Evolutionary conservation across 2,888 invertebrate species (phyloP).

Genomic region (Hirtodrosophila trivittata): DNA sequence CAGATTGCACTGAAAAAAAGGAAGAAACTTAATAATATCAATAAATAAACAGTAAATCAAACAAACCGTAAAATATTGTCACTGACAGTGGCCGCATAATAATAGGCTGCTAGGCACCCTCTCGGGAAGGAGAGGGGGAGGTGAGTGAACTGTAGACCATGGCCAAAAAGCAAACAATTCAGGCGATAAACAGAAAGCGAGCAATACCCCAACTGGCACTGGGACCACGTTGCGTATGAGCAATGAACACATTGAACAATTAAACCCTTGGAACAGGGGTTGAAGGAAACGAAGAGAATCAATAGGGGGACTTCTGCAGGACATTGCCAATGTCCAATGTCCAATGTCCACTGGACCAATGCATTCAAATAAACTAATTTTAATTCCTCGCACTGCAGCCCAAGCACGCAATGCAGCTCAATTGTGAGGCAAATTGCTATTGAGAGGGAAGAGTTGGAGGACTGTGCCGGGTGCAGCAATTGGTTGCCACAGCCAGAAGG

Average conservation of each 20-base stretch:
- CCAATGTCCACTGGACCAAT: slow-evolving; percentile 46
- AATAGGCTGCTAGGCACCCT: slow-evolving; percentile 34
- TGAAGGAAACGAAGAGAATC: no score
- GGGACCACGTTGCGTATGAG: slow-evolving; percentile 57
- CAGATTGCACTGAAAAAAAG: background rate
- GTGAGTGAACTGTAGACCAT: slow-evolving; percentile 28
- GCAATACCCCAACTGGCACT: slow-evolving; percentile 29
- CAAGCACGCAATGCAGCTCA: slow-evolving; percentile 71
- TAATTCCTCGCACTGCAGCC: slow-evolving; percentile 65
- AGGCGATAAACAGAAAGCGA: slow-evolving; percentile 57
- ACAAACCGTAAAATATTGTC: slow-evolving; percentile 58
- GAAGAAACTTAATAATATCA: slow-evolving; percentile 48
- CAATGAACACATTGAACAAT: slow-evolving; percentile 51
- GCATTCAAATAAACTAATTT: slow-evolving; percentile 75
- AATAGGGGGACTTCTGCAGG: no score
- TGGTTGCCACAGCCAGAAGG: slow-evolving; percentile 10
- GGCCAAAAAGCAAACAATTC: slow-evolving; percentile 53
- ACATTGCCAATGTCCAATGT: slow-evolving; percentile 3
- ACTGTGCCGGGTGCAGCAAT: slow-evolving; percentile 7
- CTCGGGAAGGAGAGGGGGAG: background rate
- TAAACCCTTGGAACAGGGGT: slow-evolving; percentile 19
- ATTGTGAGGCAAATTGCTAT: slow-evolving; percentile 58
- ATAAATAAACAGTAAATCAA: slow-evolving; percentile 61
- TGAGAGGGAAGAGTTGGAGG: background rate
- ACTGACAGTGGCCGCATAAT: slow-evolving; percentile 51